Conservation (phyloP, 2,113 vertebrate genomes). For the Heteronetta atricapilla region DNA sequence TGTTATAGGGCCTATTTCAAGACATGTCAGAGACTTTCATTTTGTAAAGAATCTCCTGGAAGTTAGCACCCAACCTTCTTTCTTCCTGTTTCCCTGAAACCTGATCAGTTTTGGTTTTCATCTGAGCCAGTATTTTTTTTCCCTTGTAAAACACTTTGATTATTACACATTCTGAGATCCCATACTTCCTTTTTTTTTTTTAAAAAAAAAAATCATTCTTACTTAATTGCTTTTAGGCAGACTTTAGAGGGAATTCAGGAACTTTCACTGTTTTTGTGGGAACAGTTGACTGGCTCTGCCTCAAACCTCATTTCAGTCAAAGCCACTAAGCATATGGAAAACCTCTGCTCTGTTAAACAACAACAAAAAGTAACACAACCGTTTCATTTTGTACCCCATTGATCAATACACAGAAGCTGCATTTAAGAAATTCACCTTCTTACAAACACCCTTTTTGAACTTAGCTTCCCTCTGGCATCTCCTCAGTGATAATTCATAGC, state of each 20-base stretch:
- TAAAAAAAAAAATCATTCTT: background rate
- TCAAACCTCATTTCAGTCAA: background rate
- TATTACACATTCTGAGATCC: background rate
- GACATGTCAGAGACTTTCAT: background rate
- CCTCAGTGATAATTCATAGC: constrained; percentile 19
- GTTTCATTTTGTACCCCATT: background rate
- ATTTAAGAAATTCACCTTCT: constrained; percentile 16
- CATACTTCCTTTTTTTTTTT: background rate
- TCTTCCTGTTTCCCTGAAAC: background rate
- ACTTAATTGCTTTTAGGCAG: background rate
- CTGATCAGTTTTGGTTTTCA: background rate
- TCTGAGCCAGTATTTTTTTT: background rate
- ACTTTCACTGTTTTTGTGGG: background rate
- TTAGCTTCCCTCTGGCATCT: constrained; percentile 2
- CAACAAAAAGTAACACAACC: background rate
- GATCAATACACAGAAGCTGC: background rate
- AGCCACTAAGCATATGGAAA: background rate
- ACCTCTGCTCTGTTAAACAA: background rate
- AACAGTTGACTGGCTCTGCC: no score
- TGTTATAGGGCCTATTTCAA: background rate
- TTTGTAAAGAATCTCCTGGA: background rate
- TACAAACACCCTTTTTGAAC: constrained; percentile 17
- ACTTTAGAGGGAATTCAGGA: background rate
- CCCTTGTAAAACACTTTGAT: background rate
- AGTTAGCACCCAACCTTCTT: background rate